These are phyloP conservation scores for Cephus runcator DNA, from an alignment of 2,888 invertebrate species.

Conservation along the genomic window DNA sequence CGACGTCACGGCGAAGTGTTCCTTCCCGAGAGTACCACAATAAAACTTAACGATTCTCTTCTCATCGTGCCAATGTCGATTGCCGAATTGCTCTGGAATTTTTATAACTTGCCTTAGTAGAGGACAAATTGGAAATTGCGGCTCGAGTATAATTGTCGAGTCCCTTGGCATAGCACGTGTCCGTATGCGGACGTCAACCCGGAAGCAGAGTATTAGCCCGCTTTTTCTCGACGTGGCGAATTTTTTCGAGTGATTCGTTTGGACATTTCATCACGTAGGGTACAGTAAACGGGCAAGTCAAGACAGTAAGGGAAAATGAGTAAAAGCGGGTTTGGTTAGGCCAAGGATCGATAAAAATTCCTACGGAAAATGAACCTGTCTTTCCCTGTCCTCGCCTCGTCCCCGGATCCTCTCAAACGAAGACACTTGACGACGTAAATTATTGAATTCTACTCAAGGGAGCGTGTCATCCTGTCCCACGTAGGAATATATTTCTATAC, in stretches of 20 bases:
- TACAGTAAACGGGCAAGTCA: not conserved
- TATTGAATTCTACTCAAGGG: not conserved
- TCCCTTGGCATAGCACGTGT: not conserved
- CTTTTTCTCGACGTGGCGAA: not conserved
- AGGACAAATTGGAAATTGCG: not conserved
- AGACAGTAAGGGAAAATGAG: not conserved
- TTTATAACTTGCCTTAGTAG: not conserved
- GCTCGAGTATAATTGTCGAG: not conserved
- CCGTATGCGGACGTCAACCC: not conserved
- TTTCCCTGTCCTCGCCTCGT: not conserved
- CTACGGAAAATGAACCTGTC: not conserved
- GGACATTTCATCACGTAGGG: not conserved
- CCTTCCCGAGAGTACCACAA: not conserved
- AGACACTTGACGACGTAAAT: not conserved
- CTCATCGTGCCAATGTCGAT: not conserved
- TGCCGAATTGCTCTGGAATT: not conserved
- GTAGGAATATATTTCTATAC: not conserved
- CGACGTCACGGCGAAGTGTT: too few species aligned
- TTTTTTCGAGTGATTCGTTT: not conserved
- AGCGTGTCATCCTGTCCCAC: not conserved
- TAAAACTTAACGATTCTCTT: not conserved
- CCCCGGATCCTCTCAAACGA: not conserved
- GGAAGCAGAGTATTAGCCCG: not conserved
- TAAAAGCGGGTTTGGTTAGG: not conserved
- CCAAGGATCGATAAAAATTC: not conserved